Evolutionary conservation across 2,113 vertebrate genomes (phyloP), one percentile per base, ranked within the genome.

Genomic region (Struthio camelus): DNA sequence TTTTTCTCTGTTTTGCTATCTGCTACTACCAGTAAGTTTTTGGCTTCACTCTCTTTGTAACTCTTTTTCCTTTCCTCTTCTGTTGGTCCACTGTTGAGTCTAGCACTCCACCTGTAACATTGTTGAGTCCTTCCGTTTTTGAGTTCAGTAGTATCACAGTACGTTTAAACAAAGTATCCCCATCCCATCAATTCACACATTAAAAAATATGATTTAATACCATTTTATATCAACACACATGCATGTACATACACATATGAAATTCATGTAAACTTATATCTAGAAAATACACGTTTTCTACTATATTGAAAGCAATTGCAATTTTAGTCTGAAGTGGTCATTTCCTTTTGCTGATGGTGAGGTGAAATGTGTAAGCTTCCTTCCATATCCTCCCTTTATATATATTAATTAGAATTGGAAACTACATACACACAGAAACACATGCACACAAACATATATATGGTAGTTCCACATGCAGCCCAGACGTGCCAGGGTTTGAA

Each of bases 401-500:
- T 85, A 53, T 69, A 61, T 79, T 32, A 58, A 38, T 38, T 91
- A 79, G 40, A 83, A 80, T 61, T 92, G 38, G 51, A 85, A 94
- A 67, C 51, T 46, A 25, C 7, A 34, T 30, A 22, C 3, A 54
- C 90, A 71, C 44, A 53, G 75, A 69, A 85, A 75, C 5, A 30
- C 1, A 0, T 40, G 53, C 36, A 70, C 34, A 56, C 61, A 92
- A 82, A 90, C 30, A 85, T 79, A 25, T 36, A 85, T 48, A 90
- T 54, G 36, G 5, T 85, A 48, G 90, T 95, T 95, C 89, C 89
- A 97, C 92, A 86, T 96, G 96, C 67, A 89, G 71, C 54, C 46
- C 87, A 94, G 85, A 96, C 86, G 93, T 85, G 64, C 69, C 89
- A 96, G 78, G 16, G 24, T 84, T 88, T 82, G 50, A 95, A 95